phyloP scores from a whole-genome alignment of 2,888 invertebrate species.

The Meteorus cinctellus region DNA sequence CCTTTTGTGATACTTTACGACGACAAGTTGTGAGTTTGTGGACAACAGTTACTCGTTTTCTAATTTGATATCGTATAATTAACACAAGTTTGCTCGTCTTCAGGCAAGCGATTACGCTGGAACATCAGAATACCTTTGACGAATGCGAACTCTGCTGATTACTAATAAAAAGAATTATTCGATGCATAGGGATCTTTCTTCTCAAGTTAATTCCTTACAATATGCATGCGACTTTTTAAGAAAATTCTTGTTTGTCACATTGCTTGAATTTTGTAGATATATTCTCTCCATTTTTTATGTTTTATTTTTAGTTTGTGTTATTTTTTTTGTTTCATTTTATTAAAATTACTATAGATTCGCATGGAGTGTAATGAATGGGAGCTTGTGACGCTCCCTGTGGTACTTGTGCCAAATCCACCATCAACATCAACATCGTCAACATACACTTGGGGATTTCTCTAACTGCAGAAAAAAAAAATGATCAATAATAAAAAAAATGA shows the following conservation, averaged over 20 bases:
- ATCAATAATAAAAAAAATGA: not conserved
- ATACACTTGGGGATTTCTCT: slow-evolving; percentile 1
- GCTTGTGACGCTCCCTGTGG: not conserved
- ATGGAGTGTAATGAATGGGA: slow-evolving; percentile 26
- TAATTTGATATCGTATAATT: slow-evolving; percentile 42
- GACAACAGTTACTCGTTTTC: slow-evolving; percentile 43
- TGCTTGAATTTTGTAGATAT: not conserved
- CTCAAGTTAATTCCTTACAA: not conserved
- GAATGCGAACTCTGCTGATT: not conserved
- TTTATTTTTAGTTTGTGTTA: slow-evolving; percentile 27
- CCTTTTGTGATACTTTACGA: not conserved
- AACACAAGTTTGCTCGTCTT: slow-evolving; percentile 42
- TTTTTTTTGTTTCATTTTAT: slow-evolving; percentile 38
- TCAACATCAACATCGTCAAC: not conserved
- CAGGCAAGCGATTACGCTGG: slow-evolving; percentile 4
- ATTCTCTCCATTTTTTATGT: not conserved
- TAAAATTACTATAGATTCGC: slow-evolving; percentile 32
- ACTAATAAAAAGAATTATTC: not conserved
- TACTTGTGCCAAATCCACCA: slow-evolving; percentile 7
- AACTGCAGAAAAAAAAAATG: slow-evolving; percentile 18
- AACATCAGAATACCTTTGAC: not conserved
- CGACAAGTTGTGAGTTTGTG: not conserved
- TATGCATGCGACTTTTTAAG: not conserved
- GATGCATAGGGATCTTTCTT: not conserved
- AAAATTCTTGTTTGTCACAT: not conserved